A percentile compares a stretch with the other conserved stretches of the same genome.
phyloP scores from a whole-genome alignment of 2,113 vertebrate genomes.

The Phalacrocorax aristotelis region DNA sequence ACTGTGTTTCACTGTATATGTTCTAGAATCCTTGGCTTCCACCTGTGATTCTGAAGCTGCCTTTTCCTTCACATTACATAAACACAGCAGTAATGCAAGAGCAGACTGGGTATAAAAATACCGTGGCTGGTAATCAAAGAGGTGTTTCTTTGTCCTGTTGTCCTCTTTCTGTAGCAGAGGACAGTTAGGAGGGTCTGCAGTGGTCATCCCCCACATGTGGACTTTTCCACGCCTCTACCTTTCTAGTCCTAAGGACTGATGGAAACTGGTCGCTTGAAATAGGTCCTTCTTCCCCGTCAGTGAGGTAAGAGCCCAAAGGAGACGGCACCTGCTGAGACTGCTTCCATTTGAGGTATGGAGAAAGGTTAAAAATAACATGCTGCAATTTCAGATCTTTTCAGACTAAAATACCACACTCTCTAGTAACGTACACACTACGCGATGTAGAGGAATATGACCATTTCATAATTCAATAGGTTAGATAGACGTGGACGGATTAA shows the following conservation, averaged over 20 bases:
- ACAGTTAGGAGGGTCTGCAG: neutral
- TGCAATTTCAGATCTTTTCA: neutral
- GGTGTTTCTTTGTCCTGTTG: no score
- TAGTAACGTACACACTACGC: accelerated
- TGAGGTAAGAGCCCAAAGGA: neutral
- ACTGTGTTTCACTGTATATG: neutral
- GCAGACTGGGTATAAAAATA: neutral
- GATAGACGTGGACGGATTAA: neutral
- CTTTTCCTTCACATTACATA: neutral
- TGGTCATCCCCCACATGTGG: neutral
- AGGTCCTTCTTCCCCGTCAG: neutral
- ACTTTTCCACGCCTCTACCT: neutral
- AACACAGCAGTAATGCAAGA: neutral
- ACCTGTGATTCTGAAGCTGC: neutral
- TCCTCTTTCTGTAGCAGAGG: neutral
- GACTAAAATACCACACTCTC: neutral
- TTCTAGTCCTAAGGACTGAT: neutral
- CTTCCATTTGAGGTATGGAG: neutral
- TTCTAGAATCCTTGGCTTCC: neutral
- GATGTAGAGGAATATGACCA: neutral
- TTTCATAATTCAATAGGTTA: neutral
- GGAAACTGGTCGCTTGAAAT: neutral
- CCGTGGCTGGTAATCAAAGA: neutral
- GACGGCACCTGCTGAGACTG: neutral
- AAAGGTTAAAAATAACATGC: neutral